Evolutionary conservation across 1,140 invertebrate species (phyloP).

Genomic region (Bactericera cockerelli): DNA sequence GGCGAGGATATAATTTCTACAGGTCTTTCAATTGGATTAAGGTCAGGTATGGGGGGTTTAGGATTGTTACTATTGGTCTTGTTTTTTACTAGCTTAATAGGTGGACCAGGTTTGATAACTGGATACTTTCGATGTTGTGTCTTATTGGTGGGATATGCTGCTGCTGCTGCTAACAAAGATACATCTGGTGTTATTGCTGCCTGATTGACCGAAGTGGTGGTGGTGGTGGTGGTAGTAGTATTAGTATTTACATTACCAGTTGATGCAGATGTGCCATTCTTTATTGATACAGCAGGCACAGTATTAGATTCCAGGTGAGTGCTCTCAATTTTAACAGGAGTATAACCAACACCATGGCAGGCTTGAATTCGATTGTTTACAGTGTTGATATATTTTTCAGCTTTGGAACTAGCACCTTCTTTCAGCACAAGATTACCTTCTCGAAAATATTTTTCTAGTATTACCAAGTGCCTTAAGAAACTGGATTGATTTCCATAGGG

Average conservation of each 20-base stretch:
- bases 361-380: constrained; percentile 59
- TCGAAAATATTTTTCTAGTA: constrained; percentile 57
- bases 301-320: background rate
- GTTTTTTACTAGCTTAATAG: no score
- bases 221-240: background rate
- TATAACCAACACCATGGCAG: constrained; percentile 23
- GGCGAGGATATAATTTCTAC: background rate
- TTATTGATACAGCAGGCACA: background rate
- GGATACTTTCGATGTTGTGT: background rate
- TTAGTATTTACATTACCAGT: background rate
- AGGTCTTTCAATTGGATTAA: background rate
- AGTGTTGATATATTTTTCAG: constrained; percentile 57
- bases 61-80: background rate
- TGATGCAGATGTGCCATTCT: background rate
- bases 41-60: background rate
- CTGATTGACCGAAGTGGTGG: no score
- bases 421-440: constrained; percentile 57
- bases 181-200: no score
- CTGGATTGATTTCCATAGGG: constrained; percentile 72
- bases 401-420: constrained; percentile 51
- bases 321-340: background rate
- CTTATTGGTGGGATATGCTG: background rate
- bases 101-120: background rate
- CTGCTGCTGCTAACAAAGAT: no score
- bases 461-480: constrained; percentile 59